Base-by-base conservation (phyloP, 1,140 invertebrate genomes). In the Heliconius himera region DNA sequence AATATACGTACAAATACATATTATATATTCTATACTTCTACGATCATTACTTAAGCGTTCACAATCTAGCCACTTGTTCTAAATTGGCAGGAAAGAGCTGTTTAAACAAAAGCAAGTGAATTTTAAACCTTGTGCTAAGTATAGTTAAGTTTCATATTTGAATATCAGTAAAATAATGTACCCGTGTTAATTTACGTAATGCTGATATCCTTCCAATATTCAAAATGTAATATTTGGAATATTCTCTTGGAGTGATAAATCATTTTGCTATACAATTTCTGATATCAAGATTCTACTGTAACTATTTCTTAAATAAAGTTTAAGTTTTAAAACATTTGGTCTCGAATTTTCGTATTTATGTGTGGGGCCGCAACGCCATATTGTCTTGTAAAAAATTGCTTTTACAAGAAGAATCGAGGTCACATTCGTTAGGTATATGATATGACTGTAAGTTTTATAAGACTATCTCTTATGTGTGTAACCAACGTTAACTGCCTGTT, bases 131-230 rank as follows among this genome's bases (percentile, higher is more conserved):
- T 29, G 18, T 11, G 2, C n/a, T 11, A 0, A 66, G 9, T 4
- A 16, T 0, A 36, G 5, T 26, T 29, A 66, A 66, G 13, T 26
- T 66, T 16, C 1, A 29, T 29, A 29, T 66, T 66, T 66, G 13
- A 26, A 13, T n/a, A n/a, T 13, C 22, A 26, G 9, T 26, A n/a
- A 26, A 1, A 26, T 29, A 22, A 66, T 16, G 20, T 66, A 66
- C 22, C 1, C 1, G 60, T 16, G 60, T 66, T 66, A 66, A 66
- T 66, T 66, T 66, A 66, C 20, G 60, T 66, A 66, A 66, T 66
- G 60, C 60, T 66, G 60, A 66, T 66, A 66, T 66, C 60, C 60
- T 66, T 66, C 60, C 60, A 66, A 66, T 66, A 66, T 66, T 66
- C 60, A 29, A 66, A 66, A 66, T 26, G 60, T 66, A 26, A 66